These are phyloP conservation scores for Plebejus melissa DNA, from an alignment of 2,888 invertebrate species.

Conservation along the genomic window DNA sequence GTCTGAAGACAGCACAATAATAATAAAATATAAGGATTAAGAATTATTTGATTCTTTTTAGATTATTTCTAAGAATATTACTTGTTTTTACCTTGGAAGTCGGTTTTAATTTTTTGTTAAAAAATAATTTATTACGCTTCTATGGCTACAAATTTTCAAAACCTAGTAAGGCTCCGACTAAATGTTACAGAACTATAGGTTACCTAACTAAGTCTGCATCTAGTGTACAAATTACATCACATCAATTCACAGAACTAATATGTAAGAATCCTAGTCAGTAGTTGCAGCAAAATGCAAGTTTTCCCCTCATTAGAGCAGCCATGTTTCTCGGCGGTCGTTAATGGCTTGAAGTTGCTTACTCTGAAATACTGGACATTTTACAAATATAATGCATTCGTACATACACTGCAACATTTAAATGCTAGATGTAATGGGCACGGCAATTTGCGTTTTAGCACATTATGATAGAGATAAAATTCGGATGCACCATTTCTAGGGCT, in stretches of 20 bases:
- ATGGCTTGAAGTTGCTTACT: constrained; percentile 24
- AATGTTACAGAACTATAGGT: not conserved
- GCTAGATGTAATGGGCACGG: not conserved
- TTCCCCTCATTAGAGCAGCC: constrained; percentile 20
- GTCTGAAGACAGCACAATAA: too few relatives aligned
- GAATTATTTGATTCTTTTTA: too few relatives aligned
- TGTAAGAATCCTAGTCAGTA: constrained; percentile 14
- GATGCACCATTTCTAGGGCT: constrained; percentile 7
- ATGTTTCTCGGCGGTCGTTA: constrained; percentile 24
- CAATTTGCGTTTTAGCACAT: not conserved
- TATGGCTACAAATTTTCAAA: not conserved
- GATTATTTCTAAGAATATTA: too few relatives aligned
- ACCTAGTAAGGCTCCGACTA: not conserved
- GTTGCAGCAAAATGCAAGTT: constrained; percentile 16
- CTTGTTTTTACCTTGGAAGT: too few relatives aligned
- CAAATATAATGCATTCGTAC: constrained; percentile 28
- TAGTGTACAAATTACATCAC: not conserved
- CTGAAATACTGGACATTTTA: constrained; percentile 27
- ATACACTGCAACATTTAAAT: constrained; percentile 23
- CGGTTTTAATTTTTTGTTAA: too few relatives aligned
- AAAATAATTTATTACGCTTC: too few relatives aligned
- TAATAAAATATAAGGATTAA: too few relatives aligned
- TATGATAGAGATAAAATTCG: not conserved
- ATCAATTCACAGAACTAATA: constrained; percentile 17
- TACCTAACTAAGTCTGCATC: not conserved